Evolutionary conservation across 2,888 invertebrate species (phyloP).

Genomic region (Sphinx pinastri): DNA sequence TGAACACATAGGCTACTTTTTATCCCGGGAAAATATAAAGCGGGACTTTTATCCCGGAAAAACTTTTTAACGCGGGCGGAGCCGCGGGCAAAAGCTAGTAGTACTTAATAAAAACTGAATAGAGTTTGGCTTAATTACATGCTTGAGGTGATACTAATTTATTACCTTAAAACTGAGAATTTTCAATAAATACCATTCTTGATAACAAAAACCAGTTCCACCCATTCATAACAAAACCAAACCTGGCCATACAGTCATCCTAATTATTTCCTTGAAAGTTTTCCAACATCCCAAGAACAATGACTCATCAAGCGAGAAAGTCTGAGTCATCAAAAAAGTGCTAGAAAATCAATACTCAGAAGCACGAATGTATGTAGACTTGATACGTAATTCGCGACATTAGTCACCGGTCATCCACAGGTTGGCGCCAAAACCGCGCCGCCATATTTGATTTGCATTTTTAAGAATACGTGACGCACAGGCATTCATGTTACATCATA

Average conservation of each 20-base stretch:
- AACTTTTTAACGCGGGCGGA: too few species aligned
- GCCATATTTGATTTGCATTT: constrained; percentile 25
- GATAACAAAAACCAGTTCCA: too few species aligned
- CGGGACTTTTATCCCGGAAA: too few species aligned
- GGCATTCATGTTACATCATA: constrained; percentile 7
- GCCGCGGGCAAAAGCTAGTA: too few species aligned
- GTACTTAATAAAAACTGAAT: too few species aligned
- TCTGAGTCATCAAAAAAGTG: constrained; percentile 31
- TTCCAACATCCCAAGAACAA: background rate
- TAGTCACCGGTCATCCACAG: constrained; percentile 15
- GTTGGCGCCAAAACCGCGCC: constrained; percentile 28
- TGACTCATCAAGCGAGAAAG: constrained; percentile 22
- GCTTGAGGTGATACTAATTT: too few species aligned
- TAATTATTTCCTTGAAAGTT: constrained; percentile 4
- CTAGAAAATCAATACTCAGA: constrained; percentile 28
- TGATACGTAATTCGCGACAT: constrained; percentile 35
- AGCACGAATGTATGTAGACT: constrained; percentile 16
- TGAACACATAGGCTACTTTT: too few species aligned
- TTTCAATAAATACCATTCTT: too few species aligned
- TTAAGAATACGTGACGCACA: constrained; percentile 25
- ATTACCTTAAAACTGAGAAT: too few species aligned
- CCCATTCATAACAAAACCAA: background rate
- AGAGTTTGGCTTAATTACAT: too few species aligned
- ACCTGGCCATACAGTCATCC: background rate
- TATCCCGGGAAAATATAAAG: too few species aligned